Conservation (phyloP, 2,113 vertebrate species). For the Ia io region DNA sequence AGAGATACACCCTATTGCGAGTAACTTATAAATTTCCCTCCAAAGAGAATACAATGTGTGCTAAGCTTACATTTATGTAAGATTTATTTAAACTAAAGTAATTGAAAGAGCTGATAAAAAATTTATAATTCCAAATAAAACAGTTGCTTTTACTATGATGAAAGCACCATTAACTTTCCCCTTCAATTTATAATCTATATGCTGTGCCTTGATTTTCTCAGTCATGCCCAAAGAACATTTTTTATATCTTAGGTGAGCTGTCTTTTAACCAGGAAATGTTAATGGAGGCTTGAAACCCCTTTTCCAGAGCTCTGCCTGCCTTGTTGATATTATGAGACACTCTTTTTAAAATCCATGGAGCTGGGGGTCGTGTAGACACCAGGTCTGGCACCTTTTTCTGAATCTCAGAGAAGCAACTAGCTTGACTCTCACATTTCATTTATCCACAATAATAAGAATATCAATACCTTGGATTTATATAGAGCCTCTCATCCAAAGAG, state of each 20-base stretch:
- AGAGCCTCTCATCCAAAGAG: slow-evolving; percentile 69
- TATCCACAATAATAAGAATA: slow-evolving; percentile 75
- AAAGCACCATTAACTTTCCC: slow-evolving; percentile 16
- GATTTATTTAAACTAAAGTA: slow-evolving; percentile 23
- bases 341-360: not conserved
- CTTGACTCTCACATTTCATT: slow-evolving; percentile 62
- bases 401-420: slow-evolving; percentile 45
- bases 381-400: not conserved
- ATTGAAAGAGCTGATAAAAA: slow-evolving; percentile 25
- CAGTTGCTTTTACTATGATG: not conserved
- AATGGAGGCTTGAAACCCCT: not conserved
- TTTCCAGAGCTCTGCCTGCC: not conserved
- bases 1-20: not conserved
- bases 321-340: not conserved
- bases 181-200: slow-evolving; percentile 22
- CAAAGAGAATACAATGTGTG: not conserved
- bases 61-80: not conserved
- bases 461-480: slow-evolving; percentile 74
- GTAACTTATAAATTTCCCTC: not conserved
- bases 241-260: slow-evolving; percentile 16
- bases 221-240: not conserved
- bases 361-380: not conserved
- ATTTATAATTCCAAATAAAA: slow-evolving; percentile 33
- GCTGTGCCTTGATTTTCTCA: not conserved
- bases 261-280: not conserved